A percentile compares a stretch with the other conserved stretches of the same genome.
phyloP scores from a whole-genome alignment of 2,797 vertebrate genomes.

The Hoplostethus atlanticus region DNA sequence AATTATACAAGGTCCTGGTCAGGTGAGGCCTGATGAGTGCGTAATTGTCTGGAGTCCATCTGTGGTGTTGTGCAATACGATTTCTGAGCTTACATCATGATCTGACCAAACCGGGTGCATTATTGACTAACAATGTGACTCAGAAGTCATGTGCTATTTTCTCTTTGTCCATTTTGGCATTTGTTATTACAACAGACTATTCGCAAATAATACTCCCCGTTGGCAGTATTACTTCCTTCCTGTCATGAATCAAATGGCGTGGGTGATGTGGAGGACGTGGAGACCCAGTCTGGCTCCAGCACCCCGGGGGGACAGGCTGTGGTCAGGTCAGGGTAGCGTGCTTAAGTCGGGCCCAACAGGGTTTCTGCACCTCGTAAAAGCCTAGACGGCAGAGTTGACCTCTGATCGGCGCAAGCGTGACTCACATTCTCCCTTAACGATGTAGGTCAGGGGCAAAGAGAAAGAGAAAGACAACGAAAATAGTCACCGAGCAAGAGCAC shows the following conservation, averaged over 20 bases:
- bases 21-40: conserved; percentile 2
- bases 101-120: too few species aligned
- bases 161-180: background rate
- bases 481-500: background rate
- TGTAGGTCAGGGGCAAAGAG: conserved; percentile 29
- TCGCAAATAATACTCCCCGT: background rate
- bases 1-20: conserved; percentile 17
- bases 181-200: background rate
- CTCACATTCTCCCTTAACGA: conserved; percentile 34
- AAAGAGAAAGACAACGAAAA: background rate
- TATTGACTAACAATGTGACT: too few species aligned
- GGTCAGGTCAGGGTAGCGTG: conserved; percentile 41
- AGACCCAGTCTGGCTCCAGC: background rate
- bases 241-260: conserved; percentile 8
- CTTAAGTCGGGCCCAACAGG: conserved; percentile 17
- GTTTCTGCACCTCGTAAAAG: conserved; percentile 52
- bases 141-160: too few species aligned
- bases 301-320: conserved; percentile 1
- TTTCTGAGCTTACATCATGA: too few species aligned
- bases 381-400: conserved; percentile 28
- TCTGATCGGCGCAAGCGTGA: conserved; percentile 38
- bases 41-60: background rate
- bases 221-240: background rate
- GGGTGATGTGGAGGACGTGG: background rate
- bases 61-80: too few species aligned